A percentile compares a stretch with the other conserved stretches of the same genome.
These are phyloP conservation scores for Dasysyrphus tricinctus DNA, from an alignment of 2,888 invertebrate species.

Conservation along the genomic window DNA sequence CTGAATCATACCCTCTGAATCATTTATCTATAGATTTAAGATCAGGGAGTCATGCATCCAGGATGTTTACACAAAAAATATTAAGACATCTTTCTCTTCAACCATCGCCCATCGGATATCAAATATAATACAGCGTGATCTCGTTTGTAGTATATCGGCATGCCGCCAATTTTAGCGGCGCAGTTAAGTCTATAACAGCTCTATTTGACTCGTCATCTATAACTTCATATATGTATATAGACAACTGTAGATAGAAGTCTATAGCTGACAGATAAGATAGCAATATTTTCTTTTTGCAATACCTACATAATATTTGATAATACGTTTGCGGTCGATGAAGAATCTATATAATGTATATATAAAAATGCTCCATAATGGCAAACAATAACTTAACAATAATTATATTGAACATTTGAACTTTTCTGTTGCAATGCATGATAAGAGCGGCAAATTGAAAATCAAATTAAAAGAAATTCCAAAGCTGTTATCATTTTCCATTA, in stretches of 20 bases:
- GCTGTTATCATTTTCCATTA: slow-evolving; percentile 21
- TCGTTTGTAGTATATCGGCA: slow-evolving; percentile 51
- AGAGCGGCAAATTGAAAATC: slow-evolving; percentile 47
- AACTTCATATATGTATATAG: neutral
- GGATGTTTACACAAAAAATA: slow-evolving; percentile 34
- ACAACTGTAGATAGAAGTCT: neutral
- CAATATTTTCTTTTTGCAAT: slow-evolving; percentile 19
- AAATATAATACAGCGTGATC: slow-evolving; percentile 47
- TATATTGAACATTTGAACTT: slow-evolving; percentile 68
- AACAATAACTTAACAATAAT: slow-evolving; percentile 60
- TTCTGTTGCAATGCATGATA: slow-evolving; percentile 59
- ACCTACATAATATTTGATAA: slow-evolving; percentile 22
- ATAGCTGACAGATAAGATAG: slow-evolving; percentile 25
- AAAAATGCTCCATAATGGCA: slow-evolving; percentile 43
- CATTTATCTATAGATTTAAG: neutral
- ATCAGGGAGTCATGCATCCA: slow-evolving; percentile 12
- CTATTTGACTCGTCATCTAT: slow-evolving; percentile 55
- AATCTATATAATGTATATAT: slow-evolving; percentile 39
- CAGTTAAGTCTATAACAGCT: slow-evolving; percentile 40
- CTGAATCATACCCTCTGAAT: neutral
- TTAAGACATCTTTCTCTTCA: slow-evolving; percentile 2
- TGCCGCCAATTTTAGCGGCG: slow-evolving; percentile 57
- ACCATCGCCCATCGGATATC: slow-evolving; percentile 47
- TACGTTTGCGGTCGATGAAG: slow-evolving; percentile 38
- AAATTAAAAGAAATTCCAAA: slow-evolving; percentile 27